Percentiles rank a stretch among this genome's conserved stretches.
These are phyloP conservation scores for Sabatieria punctata DNA, from an alignment of 2,888 invertebrate genomes.

Conservation along the genomic window DNA sequence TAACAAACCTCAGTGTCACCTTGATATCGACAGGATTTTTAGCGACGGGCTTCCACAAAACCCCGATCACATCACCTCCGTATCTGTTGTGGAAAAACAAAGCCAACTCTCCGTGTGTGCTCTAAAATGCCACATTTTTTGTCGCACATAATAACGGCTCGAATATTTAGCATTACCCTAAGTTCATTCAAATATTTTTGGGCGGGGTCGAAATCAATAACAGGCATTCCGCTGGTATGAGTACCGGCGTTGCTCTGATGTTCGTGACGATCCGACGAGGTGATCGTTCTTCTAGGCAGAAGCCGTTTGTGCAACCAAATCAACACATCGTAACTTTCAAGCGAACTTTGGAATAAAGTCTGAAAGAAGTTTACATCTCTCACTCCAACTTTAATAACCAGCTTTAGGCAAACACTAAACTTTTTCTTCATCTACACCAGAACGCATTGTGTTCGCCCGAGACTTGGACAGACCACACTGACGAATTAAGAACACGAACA, in stretches of 20 bases:
- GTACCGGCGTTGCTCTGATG: neutral
- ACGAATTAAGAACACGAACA: too few relatives aligned
- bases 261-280: neutral
- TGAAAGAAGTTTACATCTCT: too few relatives aligned
- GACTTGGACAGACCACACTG: too few relatives aligned
- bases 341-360: neutral
- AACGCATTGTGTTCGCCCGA: too few relatives aligned
- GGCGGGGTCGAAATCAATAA: neutral
- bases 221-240: neutral
- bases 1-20: too few relatives aligned
- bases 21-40: too few relatives aligned
- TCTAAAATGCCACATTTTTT: conserved; percentile 16
- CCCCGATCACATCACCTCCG: conserved; percentile 63
- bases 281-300: neutral
- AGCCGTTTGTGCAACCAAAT: neutral
- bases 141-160: neutral
- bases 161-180: neutral
- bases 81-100: conserved; percentile 69
- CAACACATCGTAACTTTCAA: neutral
- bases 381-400: too few relatives aligned
- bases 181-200: neutral
- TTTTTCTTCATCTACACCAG: too few relatives aligned
- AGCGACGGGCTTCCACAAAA: conserved; percentile 58
- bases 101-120: conserved; percentile 46
- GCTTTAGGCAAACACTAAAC: too few relatives aligned